These are phyloP conservation scores for Julus scandinavius DNA, from an alignment of 2,888 invertebrate species.

Conservation along the genomic window DNA sequence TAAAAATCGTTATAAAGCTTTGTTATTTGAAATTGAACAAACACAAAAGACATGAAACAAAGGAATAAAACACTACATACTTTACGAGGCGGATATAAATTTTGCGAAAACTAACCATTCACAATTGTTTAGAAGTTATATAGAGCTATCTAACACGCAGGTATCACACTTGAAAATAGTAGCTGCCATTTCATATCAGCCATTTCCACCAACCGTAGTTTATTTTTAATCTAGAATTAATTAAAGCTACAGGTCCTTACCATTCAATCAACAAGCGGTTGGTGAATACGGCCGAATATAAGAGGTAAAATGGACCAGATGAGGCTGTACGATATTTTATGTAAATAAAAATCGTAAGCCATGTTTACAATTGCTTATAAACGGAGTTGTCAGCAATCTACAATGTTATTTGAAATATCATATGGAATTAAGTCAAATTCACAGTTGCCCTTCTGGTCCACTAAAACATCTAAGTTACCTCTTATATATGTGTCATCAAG, in stretches of 20 bases:
- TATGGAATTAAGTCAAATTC: neutral
- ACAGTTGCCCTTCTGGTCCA: neutral
- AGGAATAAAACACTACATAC: neutral
- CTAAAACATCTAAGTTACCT: conserved; percentile 12
- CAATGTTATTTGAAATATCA: neutral
- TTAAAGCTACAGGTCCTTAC: neutral
- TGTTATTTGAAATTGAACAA: neutral
- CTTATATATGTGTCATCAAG: conserved; percentile 19
- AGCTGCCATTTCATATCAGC: neutral
- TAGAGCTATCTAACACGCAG: conserved; percentile 15
- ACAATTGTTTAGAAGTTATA: neutral
- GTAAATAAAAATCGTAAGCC: neutral
- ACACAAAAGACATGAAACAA: neutral
- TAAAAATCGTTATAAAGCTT: neutral
- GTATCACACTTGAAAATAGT: conserved; percentile 36
- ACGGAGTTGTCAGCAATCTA: neutral
- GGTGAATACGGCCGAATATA: conserved; percentile 35
- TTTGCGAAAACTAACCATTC: neutral
- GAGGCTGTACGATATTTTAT: neutral
- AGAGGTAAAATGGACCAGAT: conserved; percentile 24
- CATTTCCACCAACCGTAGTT: conserved; percentile 36
- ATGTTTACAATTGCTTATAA: neutral
- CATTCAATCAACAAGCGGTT: conserved; percentile 24
- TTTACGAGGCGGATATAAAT: neutral
- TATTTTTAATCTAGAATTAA: neutral